Base-by-base conservation (phyloP, 2,888 invertebrate species). In the Poecilobothrus nobilitatus region DNA sequence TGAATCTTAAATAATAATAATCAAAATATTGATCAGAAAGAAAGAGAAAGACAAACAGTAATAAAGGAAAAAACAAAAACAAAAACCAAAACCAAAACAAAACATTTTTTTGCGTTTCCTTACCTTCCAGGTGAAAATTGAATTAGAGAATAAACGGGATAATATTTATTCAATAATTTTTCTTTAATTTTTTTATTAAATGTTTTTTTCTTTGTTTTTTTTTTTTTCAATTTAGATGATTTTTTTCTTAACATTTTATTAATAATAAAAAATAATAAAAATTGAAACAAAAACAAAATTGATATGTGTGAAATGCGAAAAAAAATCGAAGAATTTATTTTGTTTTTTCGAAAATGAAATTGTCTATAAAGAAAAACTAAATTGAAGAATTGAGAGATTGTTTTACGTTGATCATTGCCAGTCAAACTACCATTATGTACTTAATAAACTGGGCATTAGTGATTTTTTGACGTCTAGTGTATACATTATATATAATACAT, bases 81-180 rank as follows among this genome's bases (percentile, higher is more conserved):
- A 18, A n/a, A 18, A 18, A 53, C 1, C 6, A 53, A 2, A 18
- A n/a, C 18, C 1, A n/a, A 53, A 53, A 53, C 53, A 53, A 53
- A 53, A 53, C 2, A 18, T 53, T 53, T 53, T 18, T 2, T 53
- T 53, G 53, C 53, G 53, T 53, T 53, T 53, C 53, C 53, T 53
- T 53, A 53, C 53, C 53, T 53, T 53, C 53, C 53, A 53, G 53
- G 53, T 53, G 53, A 53, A 53, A 53, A 53, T 53, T 18, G 18
- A 53, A 53, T 53, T 53, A 53, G n/a, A n/a, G 18, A 53, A 53
- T 53, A 53, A 53, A 53, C 53, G 53, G 53, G 41, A 41, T 53
- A 53, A 37, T 37, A 10, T 37, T 37, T 37, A 18, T 53, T 53
- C 53, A 53, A 41, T 6, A 41, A 53, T 53, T 53, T 53, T 53